Percentiles rank a stretch among this genome's conserved stretches.
phyloP scores from a whole-genome alignment of 2,888 invertebrate species.

The Temnothorax unifasciatus region DNA sequence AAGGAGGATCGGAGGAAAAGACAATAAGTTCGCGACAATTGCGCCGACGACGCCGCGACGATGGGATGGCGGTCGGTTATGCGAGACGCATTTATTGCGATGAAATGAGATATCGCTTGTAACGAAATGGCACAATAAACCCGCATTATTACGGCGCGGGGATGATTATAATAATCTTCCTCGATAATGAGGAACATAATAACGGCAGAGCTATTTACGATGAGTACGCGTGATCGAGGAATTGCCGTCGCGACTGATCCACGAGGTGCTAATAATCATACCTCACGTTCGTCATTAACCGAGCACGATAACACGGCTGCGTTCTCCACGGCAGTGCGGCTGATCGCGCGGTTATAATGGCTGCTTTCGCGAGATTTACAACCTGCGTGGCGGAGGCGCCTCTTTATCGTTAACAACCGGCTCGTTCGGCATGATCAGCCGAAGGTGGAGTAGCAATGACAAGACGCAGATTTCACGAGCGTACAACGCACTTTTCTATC shows the following conservation, averaged over 20 bases:
- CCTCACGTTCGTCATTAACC: slow-evolving; percentile 61
- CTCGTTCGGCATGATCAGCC: slow-evolving; percentile 64
- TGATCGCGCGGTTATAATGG: slow-evolving; percentile 59
- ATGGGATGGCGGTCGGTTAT: background rate
- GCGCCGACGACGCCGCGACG: background rate
- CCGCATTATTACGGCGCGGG: slow-evolving; percentile 12
- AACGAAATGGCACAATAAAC: slow-evolving; percentile 47
- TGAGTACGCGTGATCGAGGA: background rate
- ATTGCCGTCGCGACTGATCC: slow-evolving; percentile 18
- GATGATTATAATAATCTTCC: slow-evolving; percentile 45
- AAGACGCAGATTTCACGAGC: background rate
- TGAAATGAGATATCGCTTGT: slow-evolving; percentile 21
- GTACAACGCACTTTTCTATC: background rate
- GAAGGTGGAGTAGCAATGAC: slow-evolving; percentile 53
- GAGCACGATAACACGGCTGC: slow-evolving; percentile 65
- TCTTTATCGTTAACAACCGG: slow-evolving; percentile 75
- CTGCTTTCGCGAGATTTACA: slow-evolving; percentile 70
- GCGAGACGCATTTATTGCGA: slow-evolving; percentile 1
- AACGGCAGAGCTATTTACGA: background rate
- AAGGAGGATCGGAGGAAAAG: background rate
- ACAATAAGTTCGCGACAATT: slow-evolving; percentile 1
- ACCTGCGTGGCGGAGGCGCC: slow-evolving; percentile 64
- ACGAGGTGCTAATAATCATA: slow-evolving; percentile 67
- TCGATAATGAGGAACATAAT: slow-evolving; percentile 28
- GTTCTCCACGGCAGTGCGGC: slow-evolving; percentile 33